Conservation (phyloP, 2,113 vertebrate species). For the Pseudorasbora parva region DNA sequence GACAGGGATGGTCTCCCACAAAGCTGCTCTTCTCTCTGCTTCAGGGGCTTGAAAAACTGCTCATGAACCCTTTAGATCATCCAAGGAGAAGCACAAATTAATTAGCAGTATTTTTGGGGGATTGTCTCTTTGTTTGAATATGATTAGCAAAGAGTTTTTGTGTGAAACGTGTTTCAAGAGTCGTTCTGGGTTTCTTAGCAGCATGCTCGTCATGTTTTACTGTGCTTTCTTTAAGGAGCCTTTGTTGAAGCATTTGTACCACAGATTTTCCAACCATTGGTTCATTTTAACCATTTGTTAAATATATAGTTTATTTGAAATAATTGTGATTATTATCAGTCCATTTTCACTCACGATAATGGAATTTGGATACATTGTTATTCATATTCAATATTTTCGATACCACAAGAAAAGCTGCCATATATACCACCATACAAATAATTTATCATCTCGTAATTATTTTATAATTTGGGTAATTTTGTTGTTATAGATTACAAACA, state of each 20-base stretch:
- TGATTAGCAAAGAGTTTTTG: neutral
- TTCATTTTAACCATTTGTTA: neutral
- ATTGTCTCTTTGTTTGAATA: slow-evolving; percentile 29
- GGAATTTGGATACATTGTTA: too few species aligned
- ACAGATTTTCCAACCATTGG: neutral
- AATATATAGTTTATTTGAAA: neutral
- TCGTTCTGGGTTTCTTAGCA: slow-evolving; percentile 1
- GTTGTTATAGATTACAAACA: too few species aligned
- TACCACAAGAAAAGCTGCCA: too few species aligned
- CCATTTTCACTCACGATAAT: neutral
- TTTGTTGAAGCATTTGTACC: neutral
- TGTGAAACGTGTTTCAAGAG: neutral
- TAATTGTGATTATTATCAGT: neutral
- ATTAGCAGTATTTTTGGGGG: slow-evolving; percentile 10
- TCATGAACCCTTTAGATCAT: slow-evolving; percentile 6
- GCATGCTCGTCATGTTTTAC: neutral
- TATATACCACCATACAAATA: too few species aligned
- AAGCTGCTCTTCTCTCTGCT: slow-evolving; percentile 17
- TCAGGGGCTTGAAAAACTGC: slow-evolving; percentile 7
- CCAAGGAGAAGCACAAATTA: neutral
- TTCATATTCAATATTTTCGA: too few species aligned
- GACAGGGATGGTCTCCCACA: neutral
- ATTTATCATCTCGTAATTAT: too few species aligned
- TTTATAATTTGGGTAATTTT: too few species aligned
- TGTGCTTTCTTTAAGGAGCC: neutral